Percentiles rank a stretch among this genome's conserved stretches.
phyloP scores from a whole-genome alignment of 2,888 invertebrate genomes.

The Amiota minor region DNA sequence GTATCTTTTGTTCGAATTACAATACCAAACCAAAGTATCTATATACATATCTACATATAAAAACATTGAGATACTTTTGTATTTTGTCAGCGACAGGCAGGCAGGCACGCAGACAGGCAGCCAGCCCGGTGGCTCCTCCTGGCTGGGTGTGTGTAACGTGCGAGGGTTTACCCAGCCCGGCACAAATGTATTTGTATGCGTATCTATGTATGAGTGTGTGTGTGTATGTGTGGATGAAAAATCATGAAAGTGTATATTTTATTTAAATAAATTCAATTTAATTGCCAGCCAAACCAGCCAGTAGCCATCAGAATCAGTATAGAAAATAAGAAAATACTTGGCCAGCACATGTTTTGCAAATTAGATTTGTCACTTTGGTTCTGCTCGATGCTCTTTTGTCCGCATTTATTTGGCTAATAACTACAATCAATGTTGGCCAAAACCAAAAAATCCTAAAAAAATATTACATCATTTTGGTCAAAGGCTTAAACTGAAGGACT shows the following conservation, averaged over 20 bases:
- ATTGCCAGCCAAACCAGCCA: slow-evolving; percentile 58
- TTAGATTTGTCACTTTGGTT: slow-evolving; percentile 50
- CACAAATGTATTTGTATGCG: background rate
- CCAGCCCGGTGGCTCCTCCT: background rate
- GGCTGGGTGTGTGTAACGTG: background rate
- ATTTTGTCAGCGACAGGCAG: background rate
- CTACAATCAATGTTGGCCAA: background rate
- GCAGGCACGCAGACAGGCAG: background rate
- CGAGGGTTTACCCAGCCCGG: background rate
- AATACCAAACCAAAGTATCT: background rate
- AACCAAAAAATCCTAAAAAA: background rate
- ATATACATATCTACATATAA: background rate
- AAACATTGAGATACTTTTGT: background rate
- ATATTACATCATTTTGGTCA: background rate
- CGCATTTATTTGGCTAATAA: background rate
- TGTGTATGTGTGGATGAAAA: slow-evolving; percentile 20
- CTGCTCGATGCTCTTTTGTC: background rate
- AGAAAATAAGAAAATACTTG: slow-evolving; percentile 31
- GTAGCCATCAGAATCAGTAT: slow-evolving; percentile 23
- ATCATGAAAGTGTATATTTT: slow-evolving; percentile 53
- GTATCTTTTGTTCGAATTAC: background rate
- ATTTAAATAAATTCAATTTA: slow-evolving; percentile 68
- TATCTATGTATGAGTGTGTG: background rate
- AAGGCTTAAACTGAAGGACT: background rate
- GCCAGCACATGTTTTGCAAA: slow-evolving; percentile 52